These are phyloP conservation scores for Premnoplex brunnescens DNA, from an alignment of 2,797 vertebrate genomes.

Conservation along the genomic window DNA sequence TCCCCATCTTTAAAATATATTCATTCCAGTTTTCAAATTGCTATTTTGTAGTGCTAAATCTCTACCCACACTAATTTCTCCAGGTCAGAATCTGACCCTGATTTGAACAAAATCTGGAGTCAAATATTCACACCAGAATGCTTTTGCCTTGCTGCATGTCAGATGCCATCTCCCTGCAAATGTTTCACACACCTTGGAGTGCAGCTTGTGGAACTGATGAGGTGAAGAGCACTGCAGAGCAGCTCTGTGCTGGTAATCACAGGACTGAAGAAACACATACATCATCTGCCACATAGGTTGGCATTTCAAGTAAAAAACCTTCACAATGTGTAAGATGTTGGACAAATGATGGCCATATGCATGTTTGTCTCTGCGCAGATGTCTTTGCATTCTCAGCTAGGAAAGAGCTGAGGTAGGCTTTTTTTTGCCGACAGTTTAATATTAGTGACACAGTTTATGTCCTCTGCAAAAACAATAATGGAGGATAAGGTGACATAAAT, in stretches of 20 bases:
- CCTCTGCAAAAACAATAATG: constrained; percentile 92
- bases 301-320: constrained; percentile 96
- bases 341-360: constrained; percentile 98
- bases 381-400: constrained; percentile 87
- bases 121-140: constrained; percentile 88
- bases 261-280: constrained; percentile 99
- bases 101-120: constrained; percentile 88
- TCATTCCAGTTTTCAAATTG: constrained; percentile 86
- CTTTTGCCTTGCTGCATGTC: constrained; percentile 89
- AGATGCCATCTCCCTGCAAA: constrained; percentile 96
- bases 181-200: constrained; percentile 95
- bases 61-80: constrained; percentile 91
- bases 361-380: constrained; percentile 94
- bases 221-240: constrained; percentile 95
- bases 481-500: constrained; percentile 96
- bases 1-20: constrained; percentile 81
- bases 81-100: constrained; percentile 88
- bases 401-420: constrained; percentile 91
- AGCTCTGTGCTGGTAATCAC: constrained; percentile 98
- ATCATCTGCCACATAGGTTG: constrained; percentile 98
- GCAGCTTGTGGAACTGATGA: constrained; percentile 99
- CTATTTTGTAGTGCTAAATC: constrained; percentile 77
- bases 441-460: constrained; percentile 93
- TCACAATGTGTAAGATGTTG: constrained; percentile 97
- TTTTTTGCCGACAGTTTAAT: constrained; percentile 88